Evolutionary conservation across 37 sponge, comb jelly and placozoan genomes (phyloP).

Genomic region (Halichondria panicea): DNA sequence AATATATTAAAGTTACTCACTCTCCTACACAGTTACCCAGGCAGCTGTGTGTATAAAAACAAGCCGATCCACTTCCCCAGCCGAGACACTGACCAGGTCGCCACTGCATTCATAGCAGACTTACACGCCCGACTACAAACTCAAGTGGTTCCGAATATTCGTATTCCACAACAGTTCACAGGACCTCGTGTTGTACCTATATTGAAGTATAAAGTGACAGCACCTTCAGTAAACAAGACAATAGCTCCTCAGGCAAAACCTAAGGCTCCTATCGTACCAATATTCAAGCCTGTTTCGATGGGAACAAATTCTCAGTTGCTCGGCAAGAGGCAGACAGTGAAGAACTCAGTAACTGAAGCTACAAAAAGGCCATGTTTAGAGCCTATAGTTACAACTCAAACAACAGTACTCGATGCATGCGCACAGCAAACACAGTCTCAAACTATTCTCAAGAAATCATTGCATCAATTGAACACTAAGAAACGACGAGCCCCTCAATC

Average conservation of each 20-base stretch:
- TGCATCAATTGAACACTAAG: background rate
- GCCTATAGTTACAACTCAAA: background rate
- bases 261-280: too few species aligned
- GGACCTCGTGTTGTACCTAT: background rate
- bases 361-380: background rate
- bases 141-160: too few species aligned
- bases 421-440: background rate
- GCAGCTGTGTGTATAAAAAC: conserved; percentile 60
- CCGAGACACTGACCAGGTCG: conserved; percentile 18
- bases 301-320: too few species aligned
- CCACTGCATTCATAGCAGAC: conserved; percentile 49
- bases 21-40: too few species aligned
- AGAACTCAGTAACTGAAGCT: too few species aligned
- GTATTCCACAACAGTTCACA: too few species aligned
- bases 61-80: conserved; percentile 39
- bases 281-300: too few species aligned
- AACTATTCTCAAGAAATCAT: background rate
- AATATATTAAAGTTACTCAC: too few species aligned
- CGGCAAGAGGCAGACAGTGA: too few species aligned
- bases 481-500: background rate
- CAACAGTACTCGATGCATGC: background rate
- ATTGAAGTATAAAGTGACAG: background rate
- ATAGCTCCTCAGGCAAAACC: background rate
- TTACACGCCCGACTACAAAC: conserved; percentile 44
- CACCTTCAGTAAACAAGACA: background rate